These are phyloP conservation scores for Oncorhynchus clarkii DNA, from an alignment of 2,113 vertebrate species.

Conservation along the genomic window DNA sequence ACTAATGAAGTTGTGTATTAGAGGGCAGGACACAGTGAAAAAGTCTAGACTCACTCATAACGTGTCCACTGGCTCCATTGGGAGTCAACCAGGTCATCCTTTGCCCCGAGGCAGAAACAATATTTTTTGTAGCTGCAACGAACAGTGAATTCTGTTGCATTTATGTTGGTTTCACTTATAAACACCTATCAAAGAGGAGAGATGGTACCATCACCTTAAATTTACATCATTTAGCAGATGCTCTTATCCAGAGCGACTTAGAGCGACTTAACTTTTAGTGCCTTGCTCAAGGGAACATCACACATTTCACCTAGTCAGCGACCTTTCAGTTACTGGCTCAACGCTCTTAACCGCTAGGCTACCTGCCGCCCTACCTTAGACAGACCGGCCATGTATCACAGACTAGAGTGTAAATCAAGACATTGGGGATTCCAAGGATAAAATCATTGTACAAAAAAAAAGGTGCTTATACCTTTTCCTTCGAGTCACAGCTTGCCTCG, in stretches of 20 bases:
- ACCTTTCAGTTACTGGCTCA: too few relatives aligned
- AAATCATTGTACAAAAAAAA: neutral
- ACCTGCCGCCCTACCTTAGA: too few relatives aligned
- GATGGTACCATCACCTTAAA: neutral
- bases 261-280: too few relatives aligned
- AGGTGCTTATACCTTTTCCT: conserved; percentile 8
- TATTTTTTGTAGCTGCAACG: conserved; percentile 29
- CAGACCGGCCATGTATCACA: too few relatives aligned
- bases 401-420: too few relatives aligned
- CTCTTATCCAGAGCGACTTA: too few relatives aligned
- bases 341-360: too few relatives aligned
- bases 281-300: too few relatives aligned
- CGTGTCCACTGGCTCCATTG: conserved; percentile 66
- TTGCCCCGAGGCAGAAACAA: conserved; percentile 67
- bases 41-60: conserved; percentile 49
- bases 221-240: too few relatives aligned
- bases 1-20: neutral
- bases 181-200: conserved; percentile 24
- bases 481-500: conserved; percentile 40
- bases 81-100: conserved; percentile 53
- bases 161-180: neutral
- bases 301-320: too few relatives aligned
- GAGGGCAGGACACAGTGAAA: neutral
- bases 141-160: conserved; percentile 16
- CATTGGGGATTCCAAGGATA: too few relatives aligned